Evolutionary conservation across 2,113 vertebrate species (phyloP), one percentile per base, ranked within the genome.

Genomic region (Centropristis striata): DNA sequence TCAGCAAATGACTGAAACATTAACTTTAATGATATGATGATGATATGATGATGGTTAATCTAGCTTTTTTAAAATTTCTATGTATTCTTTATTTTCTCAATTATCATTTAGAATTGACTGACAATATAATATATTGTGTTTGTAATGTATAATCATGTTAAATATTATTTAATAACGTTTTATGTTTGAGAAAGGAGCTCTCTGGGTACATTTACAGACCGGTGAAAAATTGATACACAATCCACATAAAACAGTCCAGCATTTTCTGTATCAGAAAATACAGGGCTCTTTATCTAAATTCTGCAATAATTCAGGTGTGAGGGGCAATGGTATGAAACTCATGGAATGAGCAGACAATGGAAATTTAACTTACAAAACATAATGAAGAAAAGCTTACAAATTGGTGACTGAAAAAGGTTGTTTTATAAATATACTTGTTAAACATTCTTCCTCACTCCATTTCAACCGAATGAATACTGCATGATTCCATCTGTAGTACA

Each of bases 381-480:
- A 76, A 81, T 78, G 54, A 81, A 72, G 70, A 60, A 46, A 84
- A 88, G 83, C 53, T 84, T 86, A 86, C 81, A 92, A 88, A 87
- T 88, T 69, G 68, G 65, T 87, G 86, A 81, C 59, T 89, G 84
- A 79, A 87, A 81, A 85, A 76, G n/a, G 63, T 75, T 88, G 79
- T 44, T 85, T 90, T 91, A 94, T 93, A 93, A 94, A 93, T 94
- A 93, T 88, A 90, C 74, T 75, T 85, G 86, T 88, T 80, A 83
- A 81, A 92, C 91, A 92, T 89, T 92, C 86, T 88, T 83, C 80
- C 84, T 86, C 68, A 61, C 75, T 83, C 67, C 53, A 10, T 86
- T 76, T 89, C 39, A 91, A 91, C 68, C 81, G 72, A 87, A 86
- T 81, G 86, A 93, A 88, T 87, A 92, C 91, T 84, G 90, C 90